phyloP scores from a whole-genome alignment of 1,140 invertebrate genomes.

The Drosophila quadrilineata region DNA sequence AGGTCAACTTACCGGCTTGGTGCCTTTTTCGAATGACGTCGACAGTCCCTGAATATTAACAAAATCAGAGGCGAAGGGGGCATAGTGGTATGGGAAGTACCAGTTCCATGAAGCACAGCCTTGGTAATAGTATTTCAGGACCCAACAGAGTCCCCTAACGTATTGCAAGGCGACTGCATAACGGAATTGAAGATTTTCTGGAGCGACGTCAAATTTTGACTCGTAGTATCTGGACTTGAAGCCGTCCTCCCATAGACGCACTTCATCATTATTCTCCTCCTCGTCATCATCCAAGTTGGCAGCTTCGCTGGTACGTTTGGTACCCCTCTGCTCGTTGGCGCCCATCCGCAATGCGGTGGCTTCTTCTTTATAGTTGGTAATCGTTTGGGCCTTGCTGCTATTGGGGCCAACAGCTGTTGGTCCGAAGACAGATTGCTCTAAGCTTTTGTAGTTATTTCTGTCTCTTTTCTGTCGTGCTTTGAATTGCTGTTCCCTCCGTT shows the following conservation, averaged over 20 bases:
- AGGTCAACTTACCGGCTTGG: slow-evolving; percentile 89
- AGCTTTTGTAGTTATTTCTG: slow-evolving; percentile 41
- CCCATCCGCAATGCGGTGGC: slow-evolving; percentile 85
- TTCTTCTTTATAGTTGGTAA: slow-evolving; percentile 85
- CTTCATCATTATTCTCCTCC: slow-evolving; percentile 94
- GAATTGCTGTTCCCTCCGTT: slow-evolving; percentile 92
- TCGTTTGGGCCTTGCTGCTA: slow-evolving; percentile 67
- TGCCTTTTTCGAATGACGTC: slow-evolving; percentile 93
- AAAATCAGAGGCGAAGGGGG: slow-evolving; percentile 99
- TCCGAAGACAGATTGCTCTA: slow-evolving; percentile 85
- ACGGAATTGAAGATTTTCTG: slow-evolving; percentile 92
- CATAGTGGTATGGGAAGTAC: slow-evolving; percentile 99
- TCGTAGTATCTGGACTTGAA: slow-evolving; percentile 99
- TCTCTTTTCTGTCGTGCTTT: slow-evolving; percentile 88
- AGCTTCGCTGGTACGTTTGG: slow-evolving; percentile 81
- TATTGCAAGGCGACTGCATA: slow-evolving; percentile 96
- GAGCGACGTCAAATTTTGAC: slow-evolving; percentile 95
- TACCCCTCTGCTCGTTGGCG: slow-evolving; percentile 1
- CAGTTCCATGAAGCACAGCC: slow-evolving; percentile 99
- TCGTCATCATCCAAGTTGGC: slow-evolving; percentile 78
- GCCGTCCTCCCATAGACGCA: slow-evolving; percentile 97
- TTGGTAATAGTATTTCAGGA: slow-evolving; percentile 99
- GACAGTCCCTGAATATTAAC: slow-evolving; percentile 93
- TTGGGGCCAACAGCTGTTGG: slow-evolving; percentile 84
- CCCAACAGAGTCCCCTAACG: slow-evolving; percentile 98